Evolutionary conservation across 2,888 invertebrate species (phyloP), one percentile per base, ranked within the genome.

Genomic region (Sacculina carcini): DNA sequence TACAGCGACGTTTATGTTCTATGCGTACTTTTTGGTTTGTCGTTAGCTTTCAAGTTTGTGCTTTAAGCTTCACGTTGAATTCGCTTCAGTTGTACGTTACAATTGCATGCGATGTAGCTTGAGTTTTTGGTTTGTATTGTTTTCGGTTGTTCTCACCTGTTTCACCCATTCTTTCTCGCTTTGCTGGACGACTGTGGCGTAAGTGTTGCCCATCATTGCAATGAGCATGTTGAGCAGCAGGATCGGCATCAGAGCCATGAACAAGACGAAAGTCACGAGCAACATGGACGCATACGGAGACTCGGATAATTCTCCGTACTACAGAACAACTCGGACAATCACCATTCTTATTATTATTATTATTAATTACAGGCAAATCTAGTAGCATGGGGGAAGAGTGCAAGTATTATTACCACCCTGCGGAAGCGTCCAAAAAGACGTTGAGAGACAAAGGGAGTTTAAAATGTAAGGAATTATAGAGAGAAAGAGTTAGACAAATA

Each of bases 131-230:
- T n/a, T n/a, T n/a, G n/a, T n/a, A n/a, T n/a, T n/a, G n/a, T n/a
- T n/a, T n/a, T n/a, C n/a, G 44, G 4, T 24, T 16, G 29, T 19
- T 55, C 54, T 53, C 61, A 78, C 83, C 73, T 89, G 89, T 64
- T 90, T 89, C 64, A 92, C 82, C 85, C 89, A 98, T 64, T 98
- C 96, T 67, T 96, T 96, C 66, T 96, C 96, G 32, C 94, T 94
- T 64, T 92, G 89, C 64, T 89, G 86, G 59, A 94, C 98, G 54
- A 98, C 90, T 60, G 86, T 85, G 0, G 90, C 87, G 64, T 98
- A 98, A 0, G 98, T 98, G 67, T 96, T 96, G 32, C 96, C 96
- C 96, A 98, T 98, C 96, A 96, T 98, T 56, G 98, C 98, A 58
- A 98, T 98, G 66, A 98, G 74, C 79, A 82, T 96, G 75, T 96